Base-by-base conservation (phyloP, 1,140 invertebrate species). In the Marisa cornuarietis region DNA sequence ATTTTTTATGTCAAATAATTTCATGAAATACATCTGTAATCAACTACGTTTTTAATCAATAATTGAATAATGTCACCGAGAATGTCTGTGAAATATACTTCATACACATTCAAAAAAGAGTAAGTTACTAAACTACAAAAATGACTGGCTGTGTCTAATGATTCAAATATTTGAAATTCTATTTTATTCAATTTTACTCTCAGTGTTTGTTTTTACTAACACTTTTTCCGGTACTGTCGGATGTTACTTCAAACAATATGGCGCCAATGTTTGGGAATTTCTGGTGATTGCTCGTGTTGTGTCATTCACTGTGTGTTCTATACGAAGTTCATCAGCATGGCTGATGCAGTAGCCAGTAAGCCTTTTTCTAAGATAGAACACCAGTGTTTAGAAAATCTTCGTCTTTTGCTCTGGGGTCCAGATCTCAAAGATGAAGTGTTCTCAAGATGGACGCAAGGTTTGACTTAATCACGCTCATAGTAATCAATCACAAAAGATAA, bases 371-470 rank as follows among this genome's bases (percentile, higher is more conserved):
- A 79, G 68, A 22, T 85, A 42, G 85, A 86, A 16, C 42, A 81
- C 22, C 71, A 79, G 42, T 72, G 71, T 31, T 22, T 88, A 20
- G 63, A 79, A 58, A 81, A 83, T 54, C 63, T 96, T 68, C 94
- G 93, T 85, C 93, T 93, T 62, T 91, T 97, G 78, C 90, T 97
- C 52, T 97, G 96, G 96, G 96, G 96, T 75, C 92, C 93, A 79
- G 92, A 93, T 86, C 94, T 97, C 62, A 96, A 95, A 88, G 94
- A 95, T 83, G 96, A 97, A 85, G 95, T 97, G 79, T 97, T 97
- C 89, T 93, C 93, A 83, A 93, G 96, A 89, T 97, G 96, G 96
- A 95, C 95, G 76, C 96, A 97, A 93, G 95, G 95, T 95, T 62
- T 26, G 54, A 31, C 16, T 42, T 52, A 52, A 22, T 62, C 49